Evolutionary conservation across 2,113 vertebrate species (phyloP).

Genomic region (Rhynchopsitta pachyrhyncha): DNA sequence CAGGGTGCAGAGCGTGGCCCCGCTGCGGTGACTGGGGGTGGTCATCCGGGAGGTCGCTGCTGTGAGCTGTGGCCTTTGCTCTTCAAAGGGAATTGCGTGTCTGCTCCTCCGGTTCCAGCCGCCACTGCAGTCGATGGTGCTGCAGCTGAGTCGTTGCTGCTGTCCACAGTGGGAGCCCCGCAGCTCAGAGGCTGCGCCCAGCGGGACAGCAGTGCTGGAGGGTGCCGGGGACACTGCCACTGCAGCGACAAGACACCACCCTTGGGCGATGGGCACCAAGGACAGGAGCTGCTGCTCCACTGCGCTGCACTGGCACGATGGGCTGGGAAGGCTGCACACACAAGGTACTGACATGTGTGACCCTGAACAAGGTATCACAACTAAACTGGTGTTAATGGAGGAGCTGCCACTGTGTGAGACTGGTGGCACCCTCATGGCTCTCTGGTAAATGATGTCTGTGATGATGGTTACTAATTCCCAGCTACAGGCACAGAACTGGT

Average conservation of each 20-base stretch:
- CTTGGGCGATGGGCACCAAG: background rate
- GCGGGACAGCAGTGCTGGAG: background rate
- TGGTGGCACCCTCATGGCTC: background rate
- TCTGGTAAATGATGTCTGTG: background rate
- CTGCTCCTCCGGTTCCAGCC: background rate
- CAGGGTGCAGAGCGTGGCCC: background rate
- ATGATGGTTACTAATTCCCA: background rate
- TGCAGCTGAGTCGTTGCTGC: too few species aligned
- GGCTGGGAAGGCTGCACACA: background rate
- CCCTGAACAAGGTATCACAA: background rate
- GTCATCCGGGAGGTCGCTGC: background rate
- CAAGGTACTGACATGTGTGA: rapidly evolving
- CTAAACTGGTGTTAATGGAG: background rate
- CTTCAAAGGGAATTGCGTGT: too few species aligned
- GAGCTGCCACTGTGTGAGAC: background rate
- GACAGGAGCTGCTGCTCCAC: background rate
- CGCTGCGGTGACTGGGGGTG: too few species aligned
- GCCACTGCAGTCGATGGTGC: background rate
- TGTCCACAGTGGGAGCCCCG: background rate
- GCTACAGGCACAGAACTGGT: background rate
- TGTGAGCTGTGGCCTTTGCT: background rate
- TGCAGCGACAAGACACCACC: background rate
- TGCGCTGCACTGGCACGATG: background rate
- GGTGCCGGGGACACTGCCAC: background rate
- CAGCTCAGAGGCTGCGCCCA: background rate